A percentile compares a stretch with the other conserved stretches of the same genome.
Evolutionary conservation across 1,140 invertebrate genomes (phyloP).

Genomic region (Hyles vespertilio): DNA sequence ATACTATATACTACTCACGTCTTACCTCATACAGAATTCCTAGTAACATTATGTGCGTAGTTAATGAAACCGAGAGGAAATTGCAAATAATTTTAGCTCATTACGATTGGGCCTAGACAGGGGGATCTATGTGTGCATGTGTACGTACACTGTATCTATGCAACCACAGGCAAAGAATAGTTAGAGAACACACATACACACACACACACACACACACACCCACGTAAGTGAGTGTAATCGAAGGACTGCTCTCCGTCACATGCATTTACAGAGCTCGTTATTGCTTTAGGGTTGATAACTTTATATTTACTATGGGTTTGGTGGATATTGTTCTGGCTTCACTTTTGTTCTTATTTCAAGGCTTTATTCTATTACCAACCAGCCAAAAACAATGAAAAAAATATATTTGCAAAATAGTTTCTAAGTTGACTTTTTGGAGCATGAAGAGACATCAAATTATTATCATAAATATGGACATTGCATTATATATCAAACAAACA

Average conservation of each 20-base stretch:
- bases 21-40: conserved; percentile 13
- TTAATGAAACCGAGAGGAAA: conserved; percentile 46
- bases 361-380: too few relatives aligned
- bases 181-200: conserved; percentile 29
- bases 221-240: conserved; percentile 32
- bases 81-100: conserved; percentile 53
- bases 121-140: conserved; percentile 20
- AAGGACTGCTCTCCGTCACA: conserved; percentile 42
- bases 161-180: conserved; percentile 35
- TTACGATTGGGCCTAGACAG: conserved; percentile 36
- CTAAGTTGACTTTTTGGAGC: too few relatives aligned
- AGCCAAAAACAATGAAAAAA: too few relatives aligned
- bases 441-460: too few relatives aligned
- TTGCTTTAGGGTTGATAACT: conserved; percentile 11
- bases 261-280: conserved; percentile 21
- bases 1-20: too few relatives aligned
- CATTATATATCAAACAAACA: too few relatives aligned
- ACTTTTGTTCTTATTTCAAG: too few relatives aligned
- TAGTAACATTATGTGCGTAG: conserved; percentile 11
- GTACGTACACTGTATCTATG: conserved; percentile 34
- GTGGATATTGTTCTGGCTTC: too few relatives aligned
- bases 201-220: conserved; percentile 1
- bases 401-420: too few relatives aligned
- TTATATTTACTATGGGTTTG: background rate
- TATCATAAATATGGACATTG: too few relatives aligned